Evolutionary conservation across 1,140 invertebrate genomes (phyloP), one percentile per base, ranked within the genome.

Genomic region (Zaprionus davidi): DNA sequence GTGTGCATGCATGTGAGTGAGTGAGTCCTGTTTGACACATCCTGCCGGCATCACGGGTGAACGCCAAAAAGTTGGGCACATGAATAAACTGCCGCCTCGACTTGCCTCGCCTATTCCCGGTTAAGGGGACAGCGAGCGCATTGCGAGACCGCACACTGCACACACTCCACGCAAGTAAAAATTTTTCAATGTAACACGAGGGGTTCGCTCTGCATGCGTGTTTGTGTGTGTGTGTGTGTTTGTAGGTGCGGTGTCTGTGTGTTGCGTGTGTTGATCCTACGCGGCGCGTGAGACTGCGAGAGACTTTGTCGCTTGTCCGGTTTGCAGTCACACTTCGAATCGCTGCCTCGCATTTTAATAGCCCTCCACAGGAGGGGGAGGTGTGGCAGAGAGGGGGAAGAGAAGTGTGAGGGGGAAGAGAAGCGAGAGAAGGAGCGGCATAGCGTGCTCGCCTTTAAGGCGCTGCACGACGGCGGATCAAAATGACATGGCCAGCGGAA

Each of bases 11-110:
- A 9, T 49, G 36, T 38, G 51, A 76, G 51, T 72, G 65, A 59
- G 59, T 74, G 65, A 78, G 66, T 72, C 76, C 71, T 78, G 76
- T 67, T 78, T 67, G 78, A 80, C 78, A 80, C 66, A 75, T 78
- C 76, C 78, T 80, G 78, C 78, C 71, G 38, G 58, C 76, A 31
- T 76, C 73, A 70, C 63, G 69, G 66, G 28, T 28, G 56, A 56
- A 46, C 65, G 44, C 65, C 49, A 26, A 66, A 73, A 73, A 78
- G 55, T 79, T 74, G 65, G n/a, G 22, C 65, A 24, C 44, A 59
- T 59, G 34, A 51, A 44, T 71, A 71, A 71, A 55, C 34, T 62
- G 22, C 28, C 60, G n/a, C 24, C 44, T 20, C n/a, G 41, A 53
- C 24, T 26, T 12, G 22, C 65, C 24, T 6, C 41, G n/a, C 9